phyloP scores from a whole-genome alignment of 1,140 invertebrate genomes.

The Bilobella aurantiaca region DNA sequence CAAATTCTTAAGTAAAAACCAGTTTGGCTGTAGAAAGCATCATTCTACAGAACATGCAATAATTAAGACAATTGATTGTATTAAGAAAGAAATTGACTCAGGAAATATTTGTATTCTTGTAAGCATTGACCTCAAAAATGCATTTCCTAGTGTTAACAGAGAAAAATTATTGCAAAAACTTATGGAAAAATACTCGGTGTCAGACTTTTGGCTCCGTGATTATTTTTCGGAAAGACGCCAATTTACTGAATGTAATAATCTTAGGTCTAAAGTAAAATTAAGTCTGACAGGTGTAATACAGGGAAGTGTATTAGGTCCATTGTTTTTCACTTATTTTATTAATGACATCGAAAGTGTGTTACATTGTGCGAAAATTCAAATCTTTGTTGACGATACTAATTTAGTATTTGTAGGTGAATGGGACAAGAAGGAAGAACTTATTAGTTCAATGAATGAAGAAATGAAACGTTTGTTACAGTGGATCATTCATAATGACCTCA shows the following conservation, averaged over 20 bases:
- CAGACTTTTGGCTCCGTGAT: too few relatives aligned
- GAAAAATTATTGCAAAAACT: too few relatives aligned
- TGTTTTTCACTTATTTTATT: too few relatives aligned
- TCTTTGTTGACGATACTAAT: slow-evolving; percentile 16
- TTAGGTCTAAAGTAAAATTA: neutral
- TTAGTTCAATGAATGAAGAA: neutral
- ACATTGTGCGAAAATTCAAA: neutral
- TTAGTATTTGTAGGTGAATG: neutral
- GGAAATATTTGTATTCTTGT: slow-evolving; percentile 4
- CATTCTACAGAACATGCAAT: too few relatives aligned
- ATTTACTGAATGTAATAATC: too few relatives aligned
- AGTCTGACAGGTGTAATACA: neutral
- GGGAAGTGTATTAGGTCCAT: slow-evolving; percentile 12
- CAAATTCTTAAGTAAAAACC: neutral
- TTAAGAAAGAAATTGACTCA: slow-evolving; percentile 5
- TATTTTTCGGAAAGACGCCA: too few relatives aligned
- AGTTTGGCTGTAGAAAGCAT: too few relatives aligned
- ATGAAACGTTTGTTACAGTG: neutral
- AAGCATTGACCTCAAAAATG: too few relatives aligned
- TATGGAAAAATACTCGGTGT: slow-evolving; percentile 4
- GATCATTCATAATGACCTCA: neutral
- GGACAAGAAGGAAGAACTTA: neutral
- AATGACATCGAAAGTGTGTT: too few relatives aligned
- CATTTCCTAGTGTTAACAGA: too few relatives aligned
- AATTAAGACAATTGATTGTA: neutral